Evolutionary conservation across 2,888 invertebrate species (phyloP), one percentile per base, ranked within the genome.

Genomic region (Netelia inedita): DNA sequence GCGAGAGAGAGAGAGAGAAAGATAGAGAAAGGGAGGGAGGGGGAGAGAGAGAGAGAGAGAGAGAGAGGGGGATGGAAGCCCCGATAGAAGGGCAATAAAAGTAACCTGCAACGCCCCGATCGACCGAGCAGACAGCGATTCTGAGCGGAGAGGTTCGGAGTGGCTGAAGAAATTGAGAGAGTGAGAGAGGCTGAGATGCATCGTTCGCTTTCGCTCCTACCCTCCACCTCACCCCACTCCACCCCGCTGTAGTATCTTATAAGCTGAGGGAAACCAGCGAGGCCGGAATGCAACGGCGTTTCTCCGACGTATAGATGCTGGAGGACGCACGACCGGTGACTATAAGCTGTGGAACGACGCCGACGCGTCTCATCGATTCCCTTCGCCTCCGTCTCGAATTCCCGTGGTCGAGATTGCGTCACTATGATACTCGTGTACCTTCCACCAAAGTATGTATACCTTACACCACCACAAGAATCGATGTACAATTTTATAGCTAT

Each of bases 61-160:
- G 53, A 59, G 65, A n/a, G 19, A 16, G 61, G 74, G 74, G 63
- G 57, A 5, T 43, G 19, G 46, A 57, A 76, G 73, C 73, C 35
- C 55, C 79, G 73, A 82, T 78, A 61, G 73, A 55, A 53, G 55
- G 65, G 68, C 61, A 78, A 79, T 82, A 82, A 79, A 82, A 82
- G 55, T 55, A 59, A 71, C 53, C 76, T 50, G 46, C 66, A 46
- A 9, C 50, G 50, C 43, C 35, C 50, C 10, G 41, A 43, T 14
- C 41, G 41, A 19, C 14, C 46, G 61, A 19, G 59, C 28, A 28
- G 28, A 3, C 28, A 61, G 55, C 61, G 53, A 11, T 66, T 11
- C 65, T 19, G 41, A 76, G 28, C 57, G 76, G 43, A 28, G 46
- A n/a, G 10, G 74, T 19, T 16, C 43, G 28, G 41, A 53, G 35